phyloP scores from a whole-genome alignment of 2,888 invertebrate genomes.

The Cryptus viduatorius region DNA sequence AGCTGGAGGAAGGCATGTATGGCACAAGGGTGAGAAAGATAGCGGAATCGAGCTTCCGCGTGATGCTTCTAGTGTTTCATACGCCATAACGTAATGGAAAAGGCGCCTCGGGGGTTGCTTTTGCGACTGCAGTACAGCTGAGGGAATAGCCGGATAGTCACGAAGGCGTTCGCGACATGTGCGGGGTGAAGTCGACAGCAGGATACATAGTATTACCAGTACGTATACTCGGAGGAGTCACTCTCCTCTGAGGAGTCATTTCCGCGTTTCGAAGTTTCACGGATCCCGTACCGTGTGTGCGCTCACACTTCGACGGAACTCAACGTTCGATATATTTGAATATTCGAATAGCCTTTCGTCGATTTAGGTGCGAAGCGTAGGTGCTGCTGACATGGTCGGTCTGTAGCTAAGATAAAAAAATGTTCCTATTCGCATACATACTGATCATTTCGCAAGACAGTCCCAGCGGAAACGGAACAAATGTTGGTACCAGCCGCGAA shows the following conservation, averaged over 20 bases:
- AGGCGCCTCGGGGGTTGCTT: slow-evolving; percentile 63
- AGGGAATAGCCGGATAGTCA: slow-evolving; percentile 50
- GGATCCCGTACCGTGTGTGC: background rate
- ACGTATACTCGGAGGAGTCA: slow-evolving; percentile 48
- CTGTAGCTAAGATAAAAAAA: too few relatives aligned
- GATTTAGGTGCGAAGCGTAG: background rate
- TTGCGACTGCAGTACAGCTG: slow-evolving; percentile 28
- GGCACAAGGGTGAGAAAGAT: slow-evolving; percentile 6
- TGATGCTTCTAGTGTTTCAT: slow-evolving; percentile 52
- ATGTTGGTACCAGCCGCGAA: background rate
- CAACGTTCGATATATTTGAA: background rate
- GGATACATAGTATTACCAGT: slow-evolving; percentile 47
- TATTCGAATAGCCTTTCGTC: background rate
- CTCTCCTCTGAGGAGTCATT: slow-evolving; percentile 47
- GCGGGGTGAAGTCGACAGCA: slow-evolving; percentile 50
- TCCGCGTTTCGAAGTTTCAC: slow-evolving; percentile 39
- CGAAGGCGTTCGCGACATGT: slow-evolving; percentile 32
- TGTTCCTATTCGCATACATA: too few relatives aligned
- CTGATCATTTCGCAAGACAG: too few relatives aligned
- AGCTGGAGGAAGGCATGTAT: background rate
- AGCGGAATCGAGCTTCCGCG: slow-evolving; percentile 40
- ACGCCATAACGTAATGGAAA: slow-evolving; percentile 68
- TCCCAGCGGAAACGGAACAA: background rate
- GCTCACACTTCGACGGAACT: background rate
- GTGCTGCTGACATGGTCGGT: background rate